These are phyloP conservation scores for Halisarca cf. caerulea DNA, from an alignment of 37 sponge, comb jelly and placozoan species.

Conservation along the genomic window DNA sequence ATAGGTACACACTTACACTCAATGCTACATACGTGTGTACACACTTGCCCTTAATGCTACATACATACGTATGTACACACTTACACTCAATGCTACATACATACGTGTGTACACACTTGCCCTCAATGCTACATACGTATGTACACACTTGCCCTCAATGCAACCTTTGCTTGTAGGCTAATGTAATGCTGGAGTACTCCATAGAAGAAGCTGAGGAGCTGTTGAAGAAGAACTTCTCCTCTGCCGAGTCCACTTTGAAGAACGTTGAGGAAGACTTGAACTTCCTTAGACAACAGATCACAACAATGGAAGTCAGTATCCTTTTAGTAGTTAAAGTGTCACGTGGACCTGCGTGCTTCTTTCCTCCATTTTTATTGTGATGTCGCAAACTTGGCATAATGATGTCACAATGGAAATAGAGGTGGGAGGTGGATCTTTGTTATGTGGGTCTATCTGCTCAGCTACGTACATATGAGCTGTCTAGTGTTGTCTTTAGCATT, in stretches of 20 bases:
- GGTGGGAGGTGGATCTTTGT: too few species aligned
- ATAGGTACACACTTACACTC: not conserved
- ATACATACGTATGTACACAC: not conserved
- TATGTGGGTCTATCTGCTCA: too few species aligned
- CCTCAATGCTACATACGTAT: not conserved
- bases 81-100: too few species aligned
- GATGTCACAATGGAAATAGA: too few species aligned
- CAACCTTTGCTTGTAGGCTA: slow-evolving; percentile 57
- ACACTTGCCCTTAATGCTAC: too few species aligned
- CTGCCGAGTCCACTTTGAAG: slow-evolving; percentile 61
- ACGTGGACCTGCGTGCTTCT: too few species aligned
- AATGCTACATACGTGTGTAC: not conserved
- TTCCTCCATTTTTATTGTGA: too few species aligned
- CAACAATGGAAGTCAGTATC: slow-evolving; percentile 94
- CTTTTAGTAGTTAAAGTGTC: too few species aligned
- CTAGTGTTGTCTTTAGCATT: too few species aligned
- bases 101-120: not conserved
- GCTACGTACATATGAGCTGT: too few species aligned
- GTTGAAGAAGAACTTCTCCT: slow-evolving; percentile 71
- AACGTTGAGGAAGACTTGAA: slow-evolving; percentile 77
- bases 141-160: not conserved
- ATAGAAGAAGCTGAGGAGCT: slow-evolving; percentile 80
- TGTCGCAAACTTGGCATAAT: too few species aligned
- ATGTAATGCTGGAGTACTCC: slow-evolving; percentile 95
- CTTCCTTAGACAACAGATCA: slow-evolving; percentile 82